phyloP scores from a whole-genome alignment of 2,888 invertebrate species.

The Macrophya annulata region DNA sequence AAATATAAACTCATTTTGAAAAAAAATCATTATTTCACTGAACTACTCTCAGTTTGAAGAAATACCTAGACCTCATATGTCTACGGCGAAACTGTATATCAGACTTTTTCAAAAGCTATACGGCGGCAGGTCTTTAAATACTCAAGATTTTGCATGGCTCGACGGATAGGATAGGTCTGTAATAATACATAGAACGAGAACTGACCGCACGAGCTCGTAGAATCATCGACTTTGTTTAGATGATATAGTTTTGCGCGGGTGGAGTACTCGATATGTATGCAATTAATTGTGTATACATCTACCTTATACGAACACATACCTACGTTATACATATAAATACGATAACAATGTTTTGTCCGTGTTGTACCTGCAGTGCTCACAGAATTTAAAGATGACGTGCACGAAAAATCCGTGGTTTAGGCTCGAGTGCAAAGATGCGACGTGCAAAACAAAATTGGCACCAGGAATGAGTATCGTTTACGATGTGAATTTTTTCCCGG shows the following conservation, averaged over 20 bases:
- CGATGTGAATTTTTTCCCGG: constrained; percentile 84
- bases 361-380: constrained; percentile 79
- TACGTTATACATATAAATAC: neutral
- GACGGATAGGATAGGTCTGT: neutral
- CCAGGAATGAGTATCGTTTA: constrained; percentile 86
- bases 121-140: neutral
- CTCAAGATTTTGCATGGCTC: neutral
- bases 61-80: too few species aligned
- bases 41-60: too few species aligned
- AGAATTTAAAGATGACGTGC: constrained; percentile 80
- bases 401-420: constrained; percentile 81
- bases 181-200: too few species aligned
- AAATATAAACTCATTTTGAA: too few species aligned
- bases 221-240: neutral
- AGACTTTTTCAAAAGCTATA: too few species aligned
- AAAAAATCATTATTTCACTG: too few species aligned
- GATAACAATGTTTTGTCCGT: neutral
- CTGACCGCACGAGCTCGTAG: neutral
- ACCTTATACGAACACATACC: too few species aligned
- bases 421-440: constrained; percentile 79
- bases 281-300: too few species aligned
- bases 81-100: too few species aligned
- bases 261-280: too few species aligned
- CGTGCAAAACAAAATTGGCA: constrained; percentile 83
- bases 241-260: too few species aligned